Evolutionary conservation across 2,113 vertebrate genomes (phyloP), one percentile per base, ranked within the genome.

Genomic region (Ceyx cyanopectus): DNA sequence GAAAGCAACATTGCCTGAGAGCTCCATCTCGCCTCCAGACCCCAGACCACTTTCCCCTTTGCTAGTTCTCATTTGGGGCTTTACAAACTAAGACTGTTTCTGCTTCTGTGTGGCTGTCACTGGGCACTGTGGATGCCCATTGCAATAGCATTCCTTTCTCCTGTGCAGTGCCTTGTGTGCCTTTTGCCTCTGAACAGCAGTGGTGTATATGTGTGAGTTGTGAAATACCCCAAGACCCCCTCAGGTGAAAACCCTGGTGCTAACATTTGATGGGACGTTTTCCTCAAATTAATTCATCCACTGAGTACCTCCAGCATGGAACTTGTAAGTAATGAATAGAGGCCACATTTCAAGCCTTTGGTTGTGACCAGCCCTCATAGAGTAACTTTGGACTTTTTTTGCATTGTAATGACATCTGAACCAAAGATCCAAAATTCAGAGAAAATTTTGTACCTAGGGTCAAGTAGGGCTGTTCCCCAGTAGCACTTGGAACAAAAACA

Each of bases 151-250:
- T 48, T 26, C 6, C 24, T 30, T 78, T 73, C 5, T 66, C 26
- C 41, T 51, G 12, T 6, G 19, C 37, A 6, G 9, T n/a, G 43
- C 15, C 51, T 43, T 4, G 5, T 12, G 40, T 58, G 18, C 27
- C 20, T 32, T 66, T 50, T 23, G 30, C 32, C 30, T 58, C 56
- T 48, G 37, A 32, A 37, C 57, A n/a, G 24, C 3, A 1, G 12
- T 15, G 1, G 3, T 26, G 12, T n/a, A 7, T 10, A 14, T 0
- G 0, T 21, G 9, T 17, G 8, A 37, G 26, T 5, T 22, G n/a
- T 63, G 53, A 84, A 75, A 81, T 12, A 12, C 15, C 12, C 26
- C 61, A 27, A 37, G 23, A 45, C 8, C 6, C 12, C 34, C 61
- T 14, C 2, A 2, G 41, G 5, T 37, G 12, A 66, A 61, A 73